These are phyloP conservation scores for Amphiduros pacificus DNA, from an alignment of 2,888 invertebrate species.

Conservation along the genomic window DNA sequence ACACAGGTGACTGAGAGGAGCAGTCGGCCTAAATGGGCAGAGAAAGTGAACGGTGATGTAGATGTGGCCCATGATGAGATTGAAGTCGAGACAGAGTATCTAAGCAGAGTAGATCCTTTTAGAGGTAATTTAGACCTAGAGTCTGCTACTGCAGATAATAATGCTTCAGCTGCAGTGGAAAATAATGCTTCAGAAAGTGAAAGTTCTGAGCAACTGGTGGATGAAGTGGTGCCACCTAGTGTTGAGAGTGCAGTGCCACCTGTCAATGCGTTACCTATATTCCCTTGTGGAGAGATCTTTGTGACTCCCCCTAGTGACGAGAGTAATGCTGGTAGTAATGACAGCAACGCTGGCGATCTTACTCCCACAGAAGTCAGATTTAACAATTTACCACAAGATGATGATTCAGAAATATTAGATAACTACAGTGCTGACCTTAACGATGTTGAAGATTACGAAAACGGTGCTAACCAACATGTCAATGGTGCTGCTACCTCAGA, in stretches of 20 bases:
- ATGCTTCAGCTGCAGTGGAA: neutral
- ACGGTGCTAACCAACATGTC: too few relatives aligned
- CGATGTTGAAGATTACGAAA: too few relatives aligned
- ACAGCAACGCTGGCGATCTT: neutral
- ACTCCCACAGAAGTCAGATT: neutral
- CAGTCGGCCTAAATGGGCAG: neutral
- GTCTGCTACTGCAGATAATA: conserved; percentile 1
- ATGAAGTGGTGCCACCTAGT: too few relatives aligned
- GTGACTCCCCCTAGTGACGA: too few relatives aligned
- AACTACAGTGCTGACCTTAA: too few relatives aligned
- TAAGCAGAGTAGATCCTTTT: conserved; percentile 44
- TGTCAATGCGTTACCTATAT: too few relatives aligned
- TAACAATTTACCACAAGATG: too few relatives aligned
- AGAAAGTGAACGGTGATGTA: too few relatives aligned
- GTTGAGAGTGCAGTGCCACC: too few relatives aligned
- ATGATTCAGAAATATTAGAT: neutral
- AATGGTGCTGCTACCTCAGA: neutral
- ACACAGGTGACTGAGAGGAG: neutral
- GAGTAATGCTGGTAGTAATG: too few relatives aligned
- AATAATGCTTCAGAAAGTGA: neutral
- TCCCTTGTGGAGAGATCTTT: too few relatives aligned
- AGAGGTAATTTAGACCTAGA: conserved; percentile 41
- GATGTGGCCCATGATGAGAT: too few relatives aligned
- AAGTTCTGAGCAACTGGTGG: neutral
- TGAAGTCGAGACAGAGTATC: conserved; percentile 50